Percentiles rank a stretch among this genome's conserved stretches.
phyloP scores from a whole-genome alignment of 2,797 vertebrate genomes.

The Neomorphus geoffroyi region DNA sequence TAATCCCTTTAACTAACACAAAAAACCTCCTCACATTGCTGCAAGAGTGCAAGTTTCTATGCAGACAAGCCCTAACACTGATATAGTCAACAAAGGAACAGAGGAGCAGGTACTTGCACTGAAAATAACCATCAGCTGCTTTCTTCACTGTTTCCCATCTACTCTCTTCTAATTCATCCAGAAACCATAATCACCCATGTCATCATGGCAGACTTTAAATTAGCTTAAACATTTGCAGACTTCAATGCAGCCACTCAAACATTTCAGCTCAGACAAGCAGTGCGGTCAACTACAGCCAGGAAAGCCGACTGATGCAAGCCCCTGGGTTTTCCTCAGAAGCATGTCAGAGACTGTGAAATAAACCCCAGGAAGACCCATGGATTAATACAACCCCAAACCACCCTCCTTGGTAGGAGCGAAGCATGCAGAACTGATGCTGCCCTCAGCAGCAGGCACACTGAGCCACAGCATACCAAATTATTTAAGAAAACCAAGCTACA shows the following conservation, averaged over 20 bases:
- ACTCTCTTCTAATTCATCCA: slow-evolving; percentile 5
- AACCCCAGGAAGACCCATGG: neutral
- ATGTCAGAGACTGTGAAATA: neutral
- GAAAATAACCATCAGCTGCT: neutral
- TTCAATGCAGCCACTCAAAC: neutral
- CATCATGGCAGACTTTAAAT: neutral
- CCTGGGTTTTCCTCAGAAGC: neutral
- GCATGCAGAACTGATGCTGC: neutral
- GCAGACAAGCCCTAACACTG: neutral
- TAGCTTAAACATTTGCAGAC: neutral
- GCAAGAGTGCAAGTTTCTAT: neutral
- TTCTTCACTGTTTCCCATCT: neutral
- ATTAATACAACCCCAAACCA: neutral
- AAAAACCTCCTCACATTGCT: neutral
- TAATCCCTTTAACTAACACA: neutral
- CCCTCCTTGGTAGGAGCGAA: neutral
- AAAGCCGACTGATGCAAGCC: neutral
- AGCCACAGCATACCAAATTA: neutral
- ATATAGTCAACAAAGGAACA: neutral
- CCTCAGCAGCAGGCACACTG: neutral
- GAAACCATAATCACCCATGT: neutral
- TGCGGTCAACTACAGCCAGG: neutral
- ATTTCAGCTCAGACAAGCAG: neutral
- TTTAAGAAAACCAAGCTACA: neutral
- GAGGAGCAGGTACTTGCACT: neutral